phyloP scores from a whole-genome alignment of 2,113 vertebrate genomes.

The Heteronetta atricapilla region DNA sequence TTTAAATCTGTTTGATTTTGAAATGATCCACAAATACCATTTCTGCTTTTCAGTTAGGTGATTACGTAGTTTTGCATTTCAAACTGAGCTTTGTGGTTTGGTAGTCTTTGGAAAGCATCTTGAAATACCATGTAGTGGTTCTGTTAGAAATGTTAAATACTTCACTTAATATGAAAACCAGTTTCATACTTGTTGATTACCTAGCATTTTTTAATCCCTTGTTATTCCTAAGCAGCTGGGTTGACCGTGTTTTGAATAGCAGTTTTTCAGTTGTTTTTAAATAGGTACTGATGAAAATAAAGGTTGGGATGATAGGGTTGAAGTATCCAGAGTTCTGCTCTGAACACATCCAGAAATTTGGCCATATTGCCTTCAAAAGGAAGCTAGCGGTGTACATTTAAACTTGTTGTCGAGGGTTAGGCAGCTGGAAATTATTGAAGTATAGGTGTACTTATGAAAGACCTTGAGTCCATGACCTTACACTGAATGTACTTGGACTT shows the following conservation, averaged over 20 bases:
- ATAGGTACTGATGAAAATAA: not conserved
- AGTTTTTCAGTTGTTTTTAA: not conserved
- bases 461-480: not conserved
- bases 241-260: not conserved
- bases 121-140: not conserved
- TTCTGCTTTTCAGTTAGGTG: not conserved
- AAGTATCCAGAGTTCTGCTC: not conserved
- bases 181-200: not conserved
- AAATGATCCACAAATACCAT: not conserved
- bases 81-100: not conserved
- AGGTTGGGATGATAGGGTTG: not conserved
- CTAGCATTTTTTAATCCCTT: not conserved
- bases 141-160: not conserved
- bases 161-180: not conserved
- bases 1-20: not conserved
- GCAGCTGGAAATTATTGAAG: not conserved
- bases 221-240: not conserved
- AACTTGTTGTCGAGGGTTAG: not conserved
- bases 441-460: not conserved
- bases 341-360: not conserved
- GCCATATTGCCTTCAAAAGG: not conserved
- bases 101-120: not conserved
- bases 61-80: not conserved
- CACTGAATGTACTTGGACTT: not conserved
- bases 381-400: not conserved